A percentile compares a stretch with the other conserved stretches of the same genome.
These are phyloP conservation scores for Odontesthes bonariensis DNA, from an alignment of 2,113 vertebrate genomes.

Conservation along the genomic window DNA sequence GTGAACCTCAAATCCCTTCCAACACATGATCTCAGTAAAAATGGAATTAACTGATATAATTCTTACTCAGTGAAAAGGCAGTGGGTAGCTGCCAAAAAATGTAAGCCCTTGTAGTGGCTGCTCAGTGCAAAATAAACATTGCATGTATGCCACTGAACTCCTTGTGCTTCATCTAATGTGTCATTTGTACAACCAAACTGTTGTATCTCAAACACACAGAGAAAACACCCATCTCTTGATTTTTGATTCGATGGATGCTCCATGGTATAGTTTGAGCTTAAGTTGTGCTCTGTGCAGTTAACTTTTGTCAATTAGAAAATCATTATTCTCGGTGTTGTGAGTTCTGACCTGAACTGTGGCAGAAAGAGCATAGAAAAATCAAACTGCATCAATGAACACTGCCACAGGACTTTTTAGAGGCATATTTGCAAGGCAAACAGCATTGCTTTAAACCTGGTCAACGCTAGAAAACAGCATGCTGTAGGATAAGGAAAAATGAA, in stretches of 20 bases:
- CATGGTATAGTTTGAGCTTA: background rate
- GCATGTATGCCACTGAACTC: no score
- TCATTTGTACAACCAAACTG: no score
- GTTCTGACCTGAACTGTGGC: background rate
- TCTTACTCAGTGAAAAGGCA: conserved; percentile 1
- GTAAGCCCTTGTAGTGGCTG: background rate
- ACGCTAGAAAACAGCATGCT: background rate
- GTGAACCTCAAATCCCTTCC: background rate
- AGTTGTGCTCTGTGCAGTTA: background rate
- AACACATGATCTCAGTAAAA: background rate
- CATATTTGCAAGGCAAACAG: background rate
- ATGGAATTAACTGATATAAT: background rate
- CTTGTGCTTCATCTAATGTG: no score
- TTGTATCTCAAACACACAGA: no score
- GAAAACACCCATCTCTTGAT: background rate
- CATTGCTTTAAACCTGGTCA: background rate
- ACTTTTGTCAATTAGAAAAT: background rate
- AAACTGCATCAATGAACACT: background rate
- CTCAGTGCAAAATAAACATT: background rate
- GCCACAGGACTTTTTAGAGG: no score
- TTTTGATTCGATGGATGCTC: background rate
- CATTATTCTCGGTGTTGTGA: conserved; percentile 13
- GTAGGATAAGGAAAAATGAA: background rate
- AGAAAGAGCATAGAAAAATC: conserved; percentile 2
- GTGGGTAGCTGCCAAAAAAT: background rate